Percentiles rank a stretch among this genome's conserved stretches.
Evolutionary conservation across 2,113 vertebrate genomes (phyloP).

Genomic region (Aleadryas rufinucha): DNA sequence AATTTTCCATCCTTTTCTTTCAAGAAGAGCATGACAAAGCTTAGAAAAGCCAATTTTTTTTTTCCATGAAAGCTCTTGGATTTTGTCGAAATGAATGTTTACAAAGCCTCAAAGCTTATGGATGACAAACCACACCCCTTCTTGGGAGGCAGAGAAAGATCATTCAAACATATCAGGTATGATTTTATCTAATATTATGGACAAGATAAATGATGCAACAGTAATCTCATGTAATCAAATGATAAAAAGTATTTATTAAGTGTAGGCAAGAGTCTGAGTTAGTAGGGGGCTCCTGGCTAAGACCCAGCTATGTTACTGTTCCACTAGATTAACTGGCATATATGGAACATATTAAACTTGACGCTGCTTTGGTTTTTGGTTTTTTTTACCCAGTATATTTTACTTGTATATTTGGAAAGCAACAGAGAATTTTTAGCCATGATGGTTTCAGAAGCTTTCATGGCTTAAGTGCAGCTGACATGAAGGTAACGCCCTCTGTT

Average conservation of each 20-base stretch:
- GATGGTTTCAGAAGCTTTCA: not conserved
- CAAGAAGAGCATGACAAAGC: not conserved
- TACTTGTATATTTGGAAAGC: conserved; percentile 8
- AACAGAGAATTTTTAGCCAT: not conserved
- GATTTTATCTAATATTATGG: not conserved
- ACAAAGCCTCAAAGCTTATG: not conserved
- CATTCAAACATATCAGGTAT: not conserved
- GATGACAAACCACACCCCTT: not conserved
- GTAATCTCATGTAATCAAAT: not conserved
- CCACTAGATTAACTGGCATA: not conserved
- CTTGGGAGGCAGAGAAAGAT: not conserved
- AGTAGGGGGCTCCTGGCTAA: not conserved
- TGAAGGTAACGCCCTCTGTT: not conserved
- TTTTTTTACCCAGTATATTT: not conserved
- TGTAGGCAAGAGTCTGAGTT: not conserved
- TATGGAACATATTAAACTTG: not conserved
- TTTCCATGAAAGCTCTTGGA: not conserved
- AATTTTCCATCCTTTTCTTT: not conserved
- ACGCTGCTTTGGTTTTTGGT: not conserved
- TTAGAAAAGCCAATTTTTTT: not conserved
- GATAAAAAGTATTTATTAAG: not conserved
- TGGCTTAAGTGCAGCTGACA: not conserved
- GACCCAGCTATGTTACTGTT: not conserved
- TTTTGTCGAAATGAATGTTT: not conserved
- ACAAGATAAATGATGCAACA: not conserved